Base-by-base conservation (phyloP, 2,113 vertebrate species). In the Nibea coibor region DNA sequence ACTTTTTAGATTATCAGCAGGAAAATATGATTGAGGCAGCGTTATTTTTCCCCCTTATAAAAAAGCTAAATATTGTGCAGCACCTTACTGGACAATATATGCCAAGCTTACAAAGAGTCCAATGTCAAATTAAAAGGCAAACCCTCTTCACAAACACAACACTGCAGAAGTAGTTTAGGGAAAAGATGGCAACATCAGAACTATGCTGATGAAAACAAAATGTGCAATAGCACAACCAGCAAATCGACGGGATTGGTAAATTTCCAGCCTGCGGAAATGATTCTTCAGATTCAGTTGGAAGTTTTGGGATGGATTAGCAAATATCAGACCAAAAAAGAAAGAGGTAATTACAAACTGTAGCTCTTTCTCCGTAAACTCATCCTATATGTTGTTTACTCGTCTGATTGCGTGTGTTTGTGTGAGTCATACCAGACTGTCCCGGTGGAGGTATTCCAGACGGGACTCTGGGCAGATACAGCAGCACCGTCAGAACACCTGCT, bases 401-500 rank as follows among this genome's bases (percentile, higher is more conserved):
- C 5, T 19, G 48, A 72, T 17, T 67, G 43, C 73, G 57, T 72
- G 69, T 82, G 3, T 81, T 7, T 58, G 43, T 72, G 35, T 56
- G 62, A 50, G 17, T 76, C 80, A 0, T 92, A 94, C 92, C 92
- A 65, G 88, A 94, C 83, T 94, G 93, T 84, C 91, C 94, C 2
- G 93, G 93, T 42, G 90, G 92, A 42, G 91, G 90, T 19, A 81
- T 82, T 59, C 91, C 90, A 65, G 90, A 93, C 3, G 88, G 72
- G 78, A 90, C 73, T 89, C 89, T 86, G 75, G 93, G 93, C 50
- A 94, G 88, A 67, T 88, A 89, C 61, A 94, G 78, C 62, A 94
- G 80, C 59, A 94, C 87, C 4, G 91, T 94, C 78, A 93, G 85
- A 28, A 94, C 90, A 11, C 90, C 89, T n/a, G 89, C 91, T 81